A percentile compares a stretch with the other conserved stretches of the same genome.
Evolutionary conservation across 2,113 vertebrate genomes (phyloP).

Genomic region (Oryzias melastigma): DNA sequence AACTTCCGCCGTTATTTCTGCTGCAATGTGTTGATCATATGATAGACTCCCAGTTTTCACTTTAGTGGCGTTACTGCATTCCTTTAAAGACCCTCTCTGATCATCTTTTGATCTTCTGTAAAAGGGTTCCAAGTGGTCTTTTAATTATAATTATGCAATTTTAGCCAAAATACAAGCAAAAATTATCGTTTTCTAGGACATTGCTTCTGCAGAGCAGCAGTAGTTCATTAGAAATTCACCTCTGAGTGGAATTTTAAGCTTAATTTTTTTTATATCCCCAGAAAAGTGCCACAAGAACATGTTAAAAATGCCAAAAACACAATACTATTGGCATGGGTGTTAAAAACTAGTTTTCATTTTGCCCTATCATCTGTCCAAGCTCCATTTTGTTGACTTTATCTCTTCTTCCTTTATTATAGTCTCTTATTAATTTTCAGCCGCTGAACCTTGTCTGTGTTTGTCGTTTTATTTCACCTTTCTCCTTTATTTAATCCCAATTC

Average conservation of each 20-base stretch:
- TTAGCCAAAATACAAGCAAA: no score
- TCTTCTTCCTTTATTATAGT: conserved; percentile 12
- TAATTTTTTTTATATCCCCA: no score
- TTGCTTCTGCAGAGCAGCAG: no score
- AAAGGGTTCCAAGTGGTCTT: no score
- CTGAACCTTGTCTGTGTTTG: conserved; percentile 11
- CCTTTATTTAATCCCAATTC: conserved; percentile 26
- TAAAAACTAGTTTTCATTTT: conserved; percentile 1
- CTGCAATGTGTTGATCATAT: conserved; percentile 14
- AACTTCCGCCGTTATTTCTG: conserved; percentile 42
- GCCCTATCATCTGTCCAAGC: neutral
- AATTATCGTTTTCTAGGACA: no score
- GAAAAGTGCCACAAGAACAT: no score
- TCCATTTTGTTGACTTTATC: neutral
- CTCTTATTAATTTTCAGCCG: conserved; percentile 11
- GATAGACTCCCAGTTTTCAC: conserved; percentile 17
- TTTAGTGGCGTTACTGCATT: neutral
- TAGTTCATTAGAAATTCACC: no score
- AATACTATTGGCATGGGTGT: no score
- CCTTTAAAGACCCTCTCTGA: neutral
- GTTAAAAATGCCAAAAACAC: no score
- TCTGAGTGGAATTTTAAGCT: no score
- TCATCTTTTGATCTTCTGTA: neutral
- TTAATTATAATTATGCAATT: no score
- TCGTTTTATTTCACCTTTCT: conserved; percentile 40